These are phyloP conservation scores for Dendronephthya gigantea DNA, from an alignment of 64 coral and sea anemone species.

Conservation along the genomic window DNA sequence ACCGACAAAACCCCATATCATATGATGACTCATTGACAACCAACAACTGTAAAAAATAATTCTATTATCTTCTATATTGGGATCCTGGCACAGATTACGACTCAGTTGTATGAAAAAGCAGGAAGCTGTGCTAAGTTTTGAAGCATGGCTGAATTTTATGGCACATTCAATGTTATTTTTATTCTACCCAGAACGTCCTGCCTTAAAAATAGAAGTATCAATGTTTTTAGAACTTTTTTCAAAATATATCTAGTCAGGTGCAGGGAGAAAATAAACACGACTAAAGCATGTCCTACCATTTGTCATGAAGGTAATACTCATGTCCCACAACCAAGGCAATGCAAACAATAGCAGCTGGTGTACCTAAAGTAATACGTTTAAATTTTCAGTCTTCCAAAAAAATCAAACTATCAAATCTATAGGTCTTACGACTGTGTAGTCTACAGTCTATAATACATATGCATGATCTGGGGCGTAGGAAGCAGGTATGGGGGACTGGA, in stretches of 20 bases:
- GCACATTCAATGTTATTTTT: too few species aligned
- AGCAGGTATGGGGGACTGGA: too few species aligned
- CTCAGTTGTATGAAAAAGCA: too few species aligned
- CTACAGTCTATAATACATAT: too few species aligned
- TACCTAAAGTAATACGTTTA: not conserved
- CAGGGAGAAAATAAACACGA: not conserved
- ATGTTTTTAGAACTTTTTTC: too few species aligned
- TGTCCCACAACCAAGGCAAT: not conserved
- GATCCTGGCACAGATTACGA: too few species aligned
- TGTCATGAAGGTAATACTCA: not conserved
- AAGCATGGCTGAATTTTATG: too few species aligned
- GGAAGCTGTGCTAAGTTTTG: too few species aligned
- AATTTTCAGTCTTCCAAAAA: not conserved
- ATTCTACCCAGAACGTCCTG: not conserved
- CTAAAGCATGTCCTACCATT: not conserved
- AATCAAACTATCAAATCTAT: too few species aligned
- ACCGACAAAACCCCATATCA: constrained; percentile 76
- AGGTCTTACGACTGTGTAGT: too few species aligned
- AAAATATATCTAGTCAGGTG: not conserved
- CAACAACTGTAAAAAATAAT: constrained; percentile 50
- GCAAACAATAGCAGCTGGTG: constrained; percentile 1
- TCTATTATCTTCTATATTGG: too few species aligned
- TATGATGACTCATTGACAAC: constrained; percentile 66
- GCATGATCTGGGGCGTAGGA: too few species aligned
- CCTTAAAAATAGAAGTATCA: not conserved